Evolutionary conservation across 2,888 invertebrate species (phyloP), one percentile per base, ranked within the genome.

Genomic region (Drosophila kanekoi): DNA sequence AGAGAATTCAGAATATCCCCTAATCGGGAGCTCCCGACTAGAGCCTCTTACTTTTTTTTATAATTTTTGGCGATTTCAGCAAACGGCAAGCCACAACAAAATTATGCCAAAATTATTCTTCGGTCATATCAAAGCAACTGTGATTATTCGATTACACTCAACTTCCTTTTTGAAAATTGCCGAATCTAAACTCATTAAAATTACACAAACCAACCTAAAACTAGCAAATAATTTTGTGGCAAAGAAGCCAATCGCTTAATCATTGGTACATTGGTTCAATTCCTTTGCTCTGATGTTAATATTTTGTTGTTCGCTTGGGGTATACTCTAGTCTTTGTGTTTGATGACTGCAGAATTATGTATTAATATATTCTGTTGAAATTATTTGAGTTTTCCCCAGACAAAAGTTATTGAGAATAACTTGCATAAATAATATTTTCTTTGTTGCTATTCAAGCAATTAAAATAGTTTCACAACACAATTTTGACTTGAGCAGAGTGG

Each of bases 81-180:
- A 13, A n/a, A 35, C 23, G 10, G 3, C n/a, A n/a, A 32, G 32
- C 41, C 51, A 41, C 32, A 16, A 14, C 11, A 38, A n/a, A 23
- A 49, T 35, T 10, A 14, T 10, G 14, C 38, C 20, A 2, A n/a
- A n/a, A n/a, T 18, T n/a, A 38, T 52, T 54, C 11, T 9, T n/a
- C 4, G n/a, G 5, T 1, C 37, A 47, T 53, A 54, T 69, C 49
- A 48, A 44, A 45, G 49, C 16, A 44, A n/a, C 35, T n/a, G 13
- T 44, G 32, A 38, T 72, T 54, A 54, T 45, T 16, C 37, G 16
- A 68, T 70, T 69, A 66, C 51, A 16, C 16, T 51, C 38, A 13
- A 43, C 48, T 72, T 79, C 72, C 76, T 69, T 33, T 76, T 75
- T 52, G 51, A 48, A 66, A 72, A 65, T 72, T 65, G 35, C 20